Evolutionary conservation across 1,140 invertebrate genomes (phyloP).

Genomic region (Ips typographus): DNA sequence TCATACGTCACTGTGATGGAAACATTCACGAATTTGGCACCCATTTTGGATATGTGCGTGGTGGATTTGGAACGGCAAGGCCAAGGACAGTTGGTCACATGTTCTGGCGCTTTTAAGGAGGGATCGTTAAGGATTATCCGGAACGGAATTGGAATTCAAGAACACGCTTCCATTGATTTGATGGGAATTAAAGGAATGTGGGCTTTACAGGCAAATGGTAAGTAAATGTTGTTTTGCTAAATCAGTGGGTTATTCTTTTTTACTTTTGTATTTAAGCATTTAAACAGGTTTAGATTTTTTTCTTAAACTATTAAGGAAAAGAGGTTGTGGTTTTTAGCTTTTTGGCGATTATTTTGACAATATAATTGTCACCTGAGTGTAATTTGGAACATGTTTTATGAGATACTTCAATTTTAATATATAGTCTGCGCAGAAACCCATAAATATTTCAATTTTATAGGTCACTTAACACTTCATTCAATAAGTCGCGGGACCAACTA

Average conservation of each 20-base stretch:
- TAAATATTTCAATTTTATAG: too few relatives aligned
- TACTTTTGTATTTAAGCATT: too few relatives aligned
- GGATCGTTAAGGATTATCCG: conserved; percentile 95
- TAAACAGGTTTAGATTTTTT: too few relatives aligned
- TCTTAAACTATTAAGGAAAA: too few relatives aligned
- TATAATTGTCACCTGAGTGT: too few relatives aligned
- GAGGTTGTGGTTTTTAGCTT: too few relatives aligned
- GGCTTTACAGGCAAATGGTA: conserved; percentile 74
- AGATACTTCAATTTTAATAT: too few relatives aligned
- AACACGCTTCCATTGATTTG: conserved; percentile 96
- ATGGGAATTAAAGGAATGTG: conserved; percentile 97
- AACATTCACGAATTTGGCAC: conserved; percentile 94
- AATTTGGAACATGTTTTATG: too few relatives aligned
- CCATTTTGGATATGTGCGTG: conserved; percentile 97
- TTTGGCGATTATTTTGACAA: too few relatives aligned
- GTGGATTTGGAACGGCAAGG: conserved; percentile 96
- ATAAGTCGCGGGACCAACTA: too few relatives aligned
- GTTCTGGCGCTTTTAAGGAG: conserved; percentile 96
- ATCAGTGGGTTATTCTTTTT: neutral
- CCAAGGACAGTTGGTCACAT: conserved; percentile 97
- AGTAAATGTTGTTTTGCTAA: conserved; percentile 26
- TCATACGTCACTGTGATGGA: conserved; percentile 95
- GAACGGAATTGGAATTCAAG: conserved; percentile 93
- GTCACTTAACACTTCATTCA: too few relatives aligned
- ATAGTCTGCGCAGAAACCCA: too few relatives aligned